phyloP scores from a whole-genome alignment of 2,797 vertebrate genomes.

The Cephalopachus bancanus region DNA sequence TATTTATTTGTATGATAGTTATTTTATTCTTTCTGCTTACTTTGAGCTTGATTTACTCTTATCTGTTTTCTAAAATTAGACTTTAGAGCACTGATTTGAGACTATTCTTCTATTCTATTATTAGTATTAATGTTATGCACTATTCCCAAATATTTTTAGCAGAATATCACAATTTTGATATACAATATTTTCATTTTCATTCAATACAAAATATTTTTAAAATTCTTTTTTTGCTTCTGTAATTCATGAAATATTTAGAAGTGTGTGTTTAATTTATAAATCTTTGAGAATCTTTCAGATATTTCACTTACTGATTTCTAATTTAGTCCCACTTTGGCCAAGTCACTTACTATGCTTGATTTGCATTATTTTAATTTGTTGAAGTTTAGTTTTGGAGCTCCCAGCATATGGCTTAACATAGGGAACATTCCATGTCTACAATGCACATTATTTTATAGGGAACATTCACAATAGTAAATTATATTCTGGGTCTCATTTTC shows the following conservation, averaged over 20 bases:
- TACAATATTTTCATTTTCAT: background rate
- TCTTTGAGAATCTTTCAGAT: background rate
- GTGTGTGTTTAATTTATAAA: slow-evolving; percentile 20
- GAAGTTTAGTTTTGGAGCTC: background rate
- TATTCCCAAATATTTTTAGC: background rate
- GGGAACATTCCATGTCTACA: background rate
- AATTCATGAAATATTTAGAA: background rate
- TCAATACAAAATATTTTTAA: background rate
- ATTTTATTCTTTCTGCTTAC: background rate
- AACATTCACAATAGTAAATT: background rate
- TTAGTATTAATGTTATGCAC: background rate
- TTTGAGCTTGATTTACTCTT: background rate
- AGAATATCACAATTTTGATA: background rate
- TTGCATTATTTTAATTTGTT: background rate
- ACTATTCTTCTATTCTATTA: background rate
- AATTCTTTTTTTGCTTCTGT: background rate
- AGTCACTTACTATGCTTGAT: background rate
- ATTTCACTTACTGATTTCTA: background rate
- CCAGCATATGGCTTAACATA: background rate
- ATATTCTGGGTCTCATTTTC: background rate
- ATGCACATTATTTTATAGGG: background rate
- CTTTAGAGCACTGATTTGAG: background rate
- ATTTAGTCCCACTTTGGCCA: background rate
- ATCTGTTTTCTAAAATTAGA: background rate
- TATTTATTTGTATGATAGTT: background rate